phyloP scores from a whole-genome alignment of 2,888 invertebrate species.

The Ariolimax columbianus region DNA sequence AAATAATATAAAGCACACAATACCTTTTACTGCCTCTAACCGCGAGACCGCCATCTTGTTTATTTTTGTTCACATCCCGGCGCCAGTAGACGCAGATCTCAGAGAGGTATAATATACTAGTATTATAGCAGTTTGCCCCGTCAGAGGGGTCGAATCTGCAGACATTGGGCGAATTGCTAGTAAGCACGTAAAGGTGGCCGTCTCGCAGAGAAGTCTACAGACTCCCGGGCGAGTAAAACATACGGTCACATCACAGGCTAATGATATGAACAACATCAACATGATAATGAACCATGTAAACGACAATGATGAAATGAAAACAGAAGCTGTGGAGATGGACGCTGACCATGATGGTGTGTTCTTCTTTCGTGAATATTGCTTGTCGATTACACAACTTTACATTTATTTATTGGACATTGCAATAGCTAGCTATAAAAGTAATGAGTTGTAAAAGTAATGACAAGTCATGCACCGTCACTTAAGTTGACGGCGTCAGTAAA shows the following conservation, averaged over 20 bases:
- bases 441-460: too few species aligned
- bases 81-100: slow-evolving; percentile 51
- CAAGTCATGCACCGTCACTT: too few species aligned
- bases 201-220: slow-evolving; percentile 84
- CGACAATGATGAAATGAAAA: slow-evolving; percentile 66
- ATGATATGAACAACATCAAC: slow-evolving; percentile 65
- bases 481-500: too few species aligned
- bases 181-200: slow-evolving; percentile 92
- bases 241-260: slow-evolving; percentile 78
- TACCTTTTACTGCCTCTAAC: slow-evolving; percentile 62
- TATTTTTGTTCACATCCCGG: slow-evolving; percentile 74
- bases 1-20: slow-evolving; percentile 16
- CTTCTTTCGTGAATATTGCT: neutral
- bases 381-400: neutral
- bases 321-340: slow-evolving; percentile 70
- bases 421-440: too few species aligned
- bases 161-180: slow-evolving; percentile 96
- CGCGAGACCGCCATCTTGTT: slow-evolving; percentile 75
- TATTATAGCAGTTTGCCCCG: slow-evolving; percentile 63
- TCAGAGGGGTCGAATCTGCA: slow-evolving; percentile 83
- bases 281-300: slow-evolving; percentile 72
- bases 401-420: neutral
- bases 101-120: slow-evolving; percentile 45
- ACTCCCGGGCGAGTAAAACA: slow-evolving; percentile 78
- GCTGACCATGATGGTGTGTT: slow-evolving; percentile 59